These are phyloP conservation scores for Desmodus rotundus DNA, from an alignment of 2,113 vertebrate genomes.

Conservation along the genomic window DNA sequence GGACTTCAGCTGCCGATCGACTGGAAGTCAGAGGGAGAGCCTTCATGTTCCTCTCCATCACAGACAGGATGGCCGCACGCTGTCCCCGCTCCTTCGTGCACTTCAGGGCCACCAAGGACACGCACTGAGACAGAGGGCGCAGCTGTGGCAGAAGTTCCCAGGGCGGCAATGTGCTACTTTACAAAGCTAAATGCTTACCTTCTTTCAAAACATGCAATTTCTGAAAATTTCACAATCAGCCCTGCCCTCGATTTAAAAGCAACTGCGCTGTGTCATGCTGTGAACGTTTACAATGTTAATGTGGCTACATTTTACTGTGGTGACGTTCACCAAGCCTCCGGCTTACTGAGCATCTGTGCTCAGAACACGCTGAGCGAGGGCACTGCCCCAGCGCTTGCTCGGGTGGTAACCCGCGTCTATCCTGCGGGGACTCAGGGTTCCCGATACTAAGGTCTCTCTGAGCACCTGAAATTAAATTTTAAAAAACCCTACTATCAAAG, in stretches of 20 bases:
- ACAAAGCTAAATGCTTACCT: background rate
- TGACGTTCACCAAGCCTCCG: no score
- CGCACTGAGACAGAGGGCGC: rapidly evolving
- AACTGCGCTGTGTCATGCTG: rapidly evolving
- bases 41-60: background rate
- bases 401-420: rapidly evolving
- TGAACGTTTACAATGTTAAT: background rate
- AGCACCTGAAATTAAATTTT: background rate
- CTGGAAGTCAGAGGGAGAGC: slow-evolving; percentile 72
- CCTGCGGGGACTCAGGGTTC: rapidly evolving
- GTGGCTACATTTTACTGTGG: rapidly evolving
- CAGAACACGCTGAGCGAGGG: rapidly evolving
- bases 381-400: rapidly evolving
- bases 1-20: slow-evolving; percentile 87
- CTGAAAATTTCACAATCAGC: background rate
- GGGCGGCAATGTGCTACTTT: background rate
- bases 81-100: rapidly evolving
- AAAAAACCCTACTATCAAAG: background rate
- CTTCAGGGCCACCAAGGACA: no score
- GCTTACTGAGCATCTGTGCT: rapidly evolving
- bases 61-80: rapidly evolving
- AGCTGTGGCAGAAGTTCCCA: rapidly evolving
- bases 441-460: background rate
- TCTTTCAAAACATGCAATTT: background rate
- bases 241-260: background rate